phyloP scores from a whole-genome alignment of 1,140 invertebrate species.

The Cherax destructor region DNA sequence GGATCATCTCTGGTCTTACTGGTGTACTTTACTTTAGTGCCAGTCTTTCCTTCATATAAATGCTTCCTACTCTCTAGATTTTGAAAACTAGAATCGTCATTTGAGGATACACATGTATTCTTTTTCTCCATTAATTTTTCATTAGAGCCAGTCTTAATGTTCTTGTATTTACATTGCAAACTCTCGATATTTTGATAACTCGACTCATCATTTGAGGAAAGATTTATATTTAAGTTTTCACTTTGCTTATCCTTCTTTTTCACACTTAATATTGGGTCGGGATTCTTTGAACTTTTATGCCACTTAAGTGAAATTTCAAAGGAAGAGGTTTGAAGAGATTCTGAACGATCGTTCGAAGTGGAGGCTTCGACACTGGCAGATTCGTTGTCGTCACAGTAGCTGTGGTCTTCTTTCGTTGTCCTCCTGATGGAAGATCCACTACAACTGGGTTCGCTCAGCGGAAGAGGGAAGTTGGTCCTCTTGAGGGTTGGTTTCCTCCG shows the following conservation, averaged over 20 bases:
- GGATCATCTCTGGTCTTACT: neutral
- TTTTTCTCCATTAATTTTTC: no score
- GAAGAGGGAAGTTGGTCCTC: constrained; percentile 24
- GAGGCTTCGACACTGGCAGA: constrained; percentile 3
- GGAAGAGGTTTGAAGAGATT: neutral
- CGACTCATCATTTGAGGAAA: constrained; percentile 29
- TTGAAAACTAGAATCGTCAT: no score
- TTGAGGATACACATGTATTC: no score
- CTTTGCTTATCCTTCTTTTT: constrained; percentile 10
- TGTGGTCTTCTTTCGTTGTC: constrained; percentile 31
- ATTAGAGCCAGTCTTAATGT: neutral
- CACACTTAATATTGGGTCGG: neutral
- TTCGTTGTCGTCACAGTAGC: constrained; percentile 31
- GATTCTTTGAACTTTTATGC: constrained; percentile 1
- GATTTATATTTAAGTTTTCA: neutral
- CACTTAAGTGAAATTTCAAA: constrained; percentile 8
- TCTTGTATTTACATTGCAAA: constrained; percentile 26
- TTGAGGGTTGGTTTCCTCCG: constrained; percentile 28
- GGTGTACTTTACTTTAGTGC: neutral
- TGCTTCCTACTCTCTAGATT: no score
- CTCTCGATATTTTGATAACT: neutral
- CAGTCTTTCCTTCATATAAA: neutral
- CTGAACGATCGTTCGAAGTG: neutral
- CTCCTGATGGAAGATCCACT: constrained; percentile 1
- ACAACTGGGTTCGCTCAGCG: neutral